phyloP scores from a whole-genome alignment of 1,140 invertebrate genomes.

The Epicauta chinensis region DNA sequence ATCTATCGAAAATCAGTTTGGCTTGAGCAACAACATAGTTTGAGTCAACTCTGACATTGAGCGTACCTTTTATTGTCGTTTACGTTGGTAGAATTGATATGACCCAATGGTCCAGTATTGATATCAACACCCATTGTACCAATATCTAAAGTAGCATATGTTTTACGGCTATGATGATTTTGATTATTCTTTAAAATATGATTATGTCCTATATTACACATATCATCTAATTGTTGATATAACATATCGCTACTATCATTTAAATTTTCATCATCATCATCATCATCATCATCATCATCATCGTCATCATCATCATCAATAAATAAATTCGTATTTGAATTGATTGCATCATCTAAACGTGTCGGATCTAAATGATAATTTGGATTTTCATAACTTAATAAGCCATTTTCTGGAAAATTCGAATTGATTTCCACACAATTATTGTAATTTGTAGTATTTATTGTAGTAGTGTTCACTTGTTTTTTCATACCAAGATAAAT shows the following conservation, averaged over 20 bases:
- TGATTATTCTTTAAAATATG: neutral
- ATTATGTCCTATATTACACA: constrained; percentile 44
- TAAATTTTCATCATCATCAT: too few species aligned
- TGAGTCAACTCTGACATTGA: too few species aligned
- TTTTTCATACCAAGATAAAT: constrained; percentile 41
- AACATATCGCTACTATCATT: constrained; percentile 53
- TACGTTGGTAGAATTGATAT: constrained; percentile 51
- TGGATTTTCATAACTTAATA: constrained; percentile 80
- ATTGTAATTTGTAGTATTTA: neutral
- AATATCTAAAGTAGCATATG: constrained; percentile 59
- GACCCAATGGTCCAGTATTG: constrained; percentile 53
- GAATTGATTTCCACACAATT: neutral
- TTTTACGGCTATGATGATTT: constrained; percentile 40
- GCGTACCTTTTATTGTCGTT: constrained; percentile 50
- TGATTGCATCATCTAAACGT: constrained; percentile 69
- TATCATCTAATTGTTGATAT: constrained; percentile 56
- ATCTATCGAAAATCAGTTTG: too few species aligned
- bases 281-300: constrained; percentile 17
- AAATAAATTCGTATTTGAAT: constrained; percentile 54
- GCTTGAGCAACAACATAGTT: too few species aligned
- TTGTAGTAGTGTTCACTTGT: neutral
- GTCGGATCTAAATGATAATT: constrained; percentile 77
- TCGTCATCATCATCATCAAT: constrained; percentile 30
- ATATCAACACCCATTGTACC: constrained; percentile 67
- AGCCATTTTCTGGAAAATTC: constrained; percentile 70